These are phyloP conservation scores for Enteromius unitaeniatus DNA, from an alignment of 2,797 vertebrate genomes.

Conservation along the genomic window DNA sequence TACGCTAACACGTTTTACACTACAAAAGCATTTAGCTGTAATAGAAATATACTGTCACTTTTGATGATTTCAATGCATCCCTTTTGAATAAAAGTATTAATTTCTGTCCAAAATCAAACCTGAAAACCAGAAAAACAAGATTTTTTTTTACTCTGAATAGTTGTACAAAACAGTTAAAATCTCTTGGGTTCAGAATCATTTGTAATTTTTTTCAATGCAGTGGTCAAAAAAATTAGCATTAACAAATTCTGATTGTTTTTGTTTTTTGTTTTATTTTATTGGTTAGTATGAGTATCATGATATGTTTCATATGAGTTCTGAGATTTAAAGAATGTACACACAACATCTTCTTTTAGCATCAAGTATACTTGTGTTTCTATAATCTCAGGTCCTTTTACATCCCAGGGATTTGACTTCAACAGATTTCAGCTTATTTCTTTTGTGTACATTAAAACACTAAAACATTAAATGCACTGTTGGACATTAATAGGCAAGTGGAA, in stretches of 20 bases:
- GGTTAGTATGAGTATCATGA: neutral
- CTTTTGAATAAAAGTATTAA: no score
- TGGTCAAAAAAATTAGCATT: neutral
- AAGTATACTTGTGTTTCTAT: neutral
- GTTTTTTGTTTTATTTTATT: neutral
- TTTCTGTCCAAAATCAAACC: no score
- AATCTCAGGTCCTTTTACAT: neutral
- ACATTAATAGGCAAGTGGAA: neutral
- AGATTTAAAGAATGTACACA: neutral
- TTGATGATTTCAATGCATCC: no score
- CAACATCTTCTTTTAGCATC: neutral
- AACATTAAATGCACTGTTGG: neutral
- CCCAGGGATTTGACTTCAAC: neutral
- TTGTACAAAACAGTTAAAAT: neutral
- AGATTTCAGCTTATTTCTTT: neutral
- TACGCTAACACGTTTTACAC: no score
- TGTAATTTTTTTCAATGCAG: neutral
- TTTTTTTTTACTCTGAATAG: neutral
- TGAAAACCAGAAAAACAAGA: no score
- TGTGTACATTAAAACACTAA: slow-evolving; percentile 4
- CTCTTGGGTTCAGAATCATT: neutral
- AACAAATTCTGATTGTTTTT: neutral
- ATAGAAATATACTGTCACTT: no score
- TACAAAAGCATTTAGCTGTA: no score
- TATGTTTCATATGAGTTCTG: neutral